Percentiles rank a stretch among this genome's conserved stretches.
Evolutionary conservation across 2,888 invertebrate species (phyloP).

Genomic region (Cistogaster globosa): DNA sequence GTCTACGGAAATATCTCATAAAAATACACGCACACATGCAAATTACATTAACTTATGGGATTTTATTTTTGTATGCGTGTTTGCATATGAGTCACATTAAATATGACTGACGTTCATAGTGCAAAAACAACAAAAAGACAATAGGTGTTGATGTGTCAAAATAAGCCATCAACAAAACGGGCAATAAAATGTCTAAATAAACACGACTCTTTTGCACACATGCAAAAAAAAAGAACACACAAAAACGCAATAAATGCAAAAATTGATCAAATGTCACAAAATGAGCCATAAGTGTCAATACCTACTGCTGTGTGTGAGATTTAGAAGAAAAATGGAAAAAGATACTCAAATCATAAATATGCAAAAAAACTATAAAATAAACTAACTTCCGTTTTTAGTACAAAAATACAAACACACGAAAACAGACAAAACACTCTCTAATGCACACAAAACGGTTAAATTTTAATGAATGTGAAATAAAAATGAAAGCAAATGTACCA

Average conservation of each 20-base stretch:
- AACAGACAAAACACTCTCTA: slow-evolving; percentile 1
- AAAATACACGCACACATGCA: slow-evolving; percentile 67
- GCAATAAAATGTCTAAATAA: slow-evolving; percentile 70
- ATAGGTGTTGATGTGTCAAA: slow-evolving; percentile 74
- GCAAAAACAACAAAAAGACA: slow-evolving; percentile 28
- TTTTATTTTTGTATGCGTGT: background rate
- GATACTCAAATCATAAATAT: slow-evolving; percentile 69
- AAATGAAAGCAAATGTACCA: slow-evolving; percentile 66
- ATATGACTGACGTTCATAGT: slow-evolving; percentile 1
- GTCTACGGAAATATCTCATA: slow-evolving; percentile 69
- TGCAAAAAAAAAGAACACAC: background rate
- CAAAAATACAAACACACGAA: slow-evolving; percentile 18
- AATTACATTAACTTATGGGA: slow-evolving; percentile 60
- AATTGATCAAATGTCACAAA: slow-evolving; percentile 66
- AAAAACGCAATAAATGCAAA: slow-evolving; percentile 65
- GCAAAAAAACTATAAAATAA: slow-evolving; percentile 78
- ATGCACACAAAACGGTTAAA: slow-evolving; percentile 32
- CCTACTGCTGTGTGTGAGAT: slow-evolving; percentile 51
- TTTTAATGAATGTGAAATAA: slow-evolving; percentile 61
- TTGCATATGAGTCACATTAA: slow-evolving; percentile 43
- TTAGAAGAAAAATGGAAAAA: slow-evolving; percentile 8
- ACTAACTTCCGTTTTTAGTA: slow-evolving; percentile 78
- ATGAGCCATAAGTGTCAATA: slow-evolving; percentile 57
- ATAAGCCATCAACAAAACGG: slow-evolving; percentile 69
- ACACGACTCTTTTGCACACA: slow-evolving; percentile 35